Conservation (phyloP, 1,140 invertebrate genomes). For the Chironomus tepperi region DNA sequence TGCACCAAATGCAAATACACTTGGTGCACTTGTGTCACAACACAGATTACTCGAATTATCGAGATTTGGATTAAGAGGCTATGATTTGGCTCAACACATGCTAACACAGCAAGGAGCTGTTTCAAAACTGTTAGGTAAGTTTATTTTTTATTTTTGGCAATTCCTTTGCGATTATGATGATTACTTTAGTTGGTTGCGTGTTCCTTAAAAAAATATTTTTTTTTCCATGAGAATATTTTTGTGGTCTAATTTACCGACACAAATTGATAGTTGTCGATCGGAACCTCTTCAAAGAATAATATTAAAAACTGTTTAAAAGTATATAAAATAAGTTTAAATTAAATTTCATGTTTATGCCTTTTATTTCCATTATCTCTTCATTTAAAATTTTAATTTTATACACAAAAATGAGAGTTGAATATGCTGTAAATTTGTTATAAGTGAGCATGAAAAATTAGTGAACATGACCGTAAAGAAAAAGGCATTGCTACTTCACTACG, state of each 20-base stretch:
- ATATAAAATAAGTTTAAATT: no score
- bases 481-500: background rate
- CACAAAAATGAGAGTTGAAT: no score
- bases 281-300: no score
- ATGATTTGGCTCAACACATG: constrained; percentile 81
- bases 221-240: no score
- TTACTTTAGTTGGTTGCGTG: no score
- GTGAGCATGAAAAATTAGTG: constrained; percentile 13
- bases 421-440: background rate
- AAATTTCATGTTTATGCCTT: no score
- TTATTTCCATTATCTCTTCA: no score
- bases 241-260: background rate
- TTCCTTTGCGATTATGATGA: no score
- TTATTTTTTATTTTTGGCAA: background rate
- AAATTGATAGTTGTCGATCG: background rate
- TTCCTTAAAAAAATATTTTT: no score
- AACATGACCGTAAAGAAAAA: constrained; percentile 1
- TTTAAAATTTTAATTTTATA: no score
- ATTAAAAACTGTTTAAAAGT: no score
- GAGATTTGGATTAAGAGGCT: constrained; percentile 71
- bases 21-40: constrained; percentile 58
- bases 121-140: constrained; percentile 77
- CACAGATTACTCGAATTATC: constrained; percentile 73
- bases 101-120: constrained; percentile 84
- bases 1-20: constrained; percentile 46